Percentiles rank a stretch among this genome's conserved stretches.
phyloP scores from a whole-genome alignment of 2,888 invertebrate genomes.

The Lasioglossum oenotherae region DNA sequence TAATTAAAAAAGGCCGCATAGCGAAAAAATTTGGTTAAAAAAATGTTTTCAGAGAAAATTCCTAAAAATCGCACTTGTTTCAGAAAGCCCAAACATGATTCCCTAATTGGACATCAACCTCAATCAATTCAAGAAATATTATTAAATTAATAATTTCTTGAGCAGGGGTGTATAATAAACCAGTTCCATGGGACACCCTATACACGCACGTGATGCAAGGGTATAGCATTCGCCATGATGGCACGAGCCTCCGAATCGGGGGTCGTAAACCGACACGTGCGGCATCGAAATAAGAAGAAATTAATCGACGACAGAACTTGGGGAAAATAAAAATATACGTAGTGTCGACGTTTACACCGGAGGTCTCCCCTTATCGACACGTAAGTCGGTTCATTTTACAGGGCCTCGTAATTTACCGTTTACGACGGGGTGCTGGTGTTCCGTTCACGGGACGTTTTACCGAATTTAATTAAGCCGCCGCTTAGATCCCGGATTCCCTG shows the following conservation, averaged over 20 bases:
- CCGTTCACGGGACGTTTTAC: conserved; percentile 42
- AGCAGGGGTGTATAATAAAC: not conserved
- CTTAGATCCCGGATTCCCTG: conserved; percentile 13
- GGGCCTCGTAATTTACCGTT: conserved; percentile 49
- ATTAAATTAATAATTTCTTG: too few relatives aligned
- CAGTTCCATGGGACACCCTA: not conserved
- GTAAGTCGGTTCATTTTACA: conserved; percentile 51
- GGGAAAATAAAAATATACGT: conserved; percentile 34
- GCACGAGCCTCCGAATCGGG: not conserved
- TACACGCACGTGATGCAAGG: conserved; percentile 34
- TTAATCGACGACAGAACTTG: conserved; percentile 33
- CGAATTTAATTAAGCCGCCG: conserved; percentile 55
- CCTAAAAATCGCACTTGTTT: not conserved
- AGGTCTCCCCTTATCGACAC: conserved; percentile 46
- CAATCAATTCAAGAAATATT: not conserved
- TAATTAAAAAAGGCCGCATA: too few relatives aligned
- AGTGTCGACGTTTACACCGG: conserved; percentile 38
- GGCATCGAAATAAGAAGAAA: conserved; percentile 11
- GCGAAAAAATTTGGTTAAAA: not conserved
- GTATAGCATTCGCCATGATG: conserved; percentile 45
- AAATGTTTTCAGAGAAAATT: not conserved
- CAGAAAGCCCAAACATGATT: not conserved
- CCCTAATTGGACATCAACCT: not conserved
- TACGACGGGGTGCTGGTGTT: conserved; percentile 28
- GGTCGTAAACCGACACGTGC: conserved; percentile 48